These are phyloP conservation scores for Mechanitis mazaeus DNA, from an alignment of 2,888 invertebrate species.

Conservation along the genomic window DNA sequence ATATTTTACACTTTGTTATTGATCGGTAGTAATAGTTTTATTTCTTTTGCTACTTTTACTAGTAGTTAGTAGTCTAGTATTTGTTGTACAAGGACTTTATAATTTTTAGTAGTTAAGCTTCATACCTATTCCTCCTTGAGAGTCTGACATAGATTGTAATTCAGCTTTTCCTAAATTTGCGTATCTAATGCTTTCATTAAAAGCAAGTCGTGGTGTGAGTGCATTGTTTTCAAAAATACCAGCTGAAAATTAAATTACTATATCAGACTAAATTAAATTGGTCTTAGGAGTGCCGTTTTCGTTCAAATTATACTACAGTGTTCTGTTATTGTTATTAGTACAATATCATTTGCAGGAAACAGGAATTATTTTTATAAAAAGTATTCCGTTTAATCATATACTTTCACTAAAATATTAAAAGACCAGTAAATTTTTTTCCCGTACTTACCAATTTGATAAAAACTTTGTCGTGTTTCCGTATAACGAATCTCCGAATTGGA, in stretches of 20 bases:
- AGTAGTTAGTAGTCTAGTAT: too few species aligned
- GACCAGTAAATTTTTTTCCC: neutral
- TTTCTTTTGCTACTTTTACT: too few species aligned
- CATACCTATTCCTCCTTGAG: slow-evolving; percentile 25
- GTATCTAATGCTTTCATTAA: slow-evolving; percentile 55
- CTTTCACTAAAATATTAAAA: neutral
- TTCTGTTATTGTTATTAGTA: too few species aligned
- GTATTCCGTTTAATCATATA: neutral
- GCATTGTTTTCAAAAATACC: slow-evolving; percentile 53
- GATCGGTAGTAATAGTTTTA: too few species aligned
- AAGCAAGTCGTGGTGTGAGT: slow-evolving; percentile 46
- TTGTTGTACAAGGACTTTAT: too few species aligned
- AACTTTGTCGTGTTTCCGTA: slow-evolving; percentile 36
- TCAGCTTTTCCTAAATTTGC: slow-evolving; percentile 36
- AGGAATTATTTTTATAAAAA: neutral
- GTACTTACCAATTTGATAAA: slow-evolving; percentile 57
- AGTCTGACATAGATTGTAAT: slow-evolving; percentile 23
- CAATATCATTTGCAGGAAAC: neutral
- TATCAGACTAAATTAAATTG: too few species aligned
- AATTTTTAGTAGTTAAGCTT: neutral
- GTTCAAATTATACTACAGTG: too few species aligned
- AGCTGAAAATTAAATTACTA: slow-evolving; percentile 36
- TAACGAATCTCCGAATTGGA: slow-evolving; percentile 43
- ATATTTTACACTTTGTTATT: too few species aligned
- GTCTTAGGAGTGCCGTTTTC: too few species aligned